Evolutionary conservation across 2,888 invertebrate genomes (phyloP), one percentile per base, ranked within the genome.

Genomic region (Cephus sareptanus): DNA sequence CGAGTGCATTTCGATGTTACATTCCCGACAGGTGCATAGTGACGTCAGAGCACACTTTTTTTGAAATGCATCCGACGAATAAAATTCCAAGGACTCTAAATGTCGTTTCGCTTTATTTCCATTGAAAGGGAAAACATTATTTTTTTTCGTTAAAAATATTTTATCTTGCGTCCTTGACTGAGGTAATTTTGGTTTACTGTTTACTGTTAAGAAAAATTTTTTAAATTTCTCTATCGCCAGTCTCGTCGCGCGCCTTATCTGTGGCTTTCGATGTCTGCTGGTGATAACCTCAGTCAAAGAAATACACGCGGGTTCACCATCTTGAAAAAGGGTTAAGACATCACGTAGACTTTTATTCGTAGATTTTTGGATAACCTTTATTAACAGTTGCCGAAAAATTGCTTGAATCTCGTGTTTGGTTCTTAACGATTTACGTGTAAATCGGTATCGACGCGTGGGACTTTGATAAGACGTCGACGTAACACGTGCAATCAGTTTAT

Each of bases 1-100:
- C 87, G 79, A 86, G 85, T 87, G 84, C 84, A 84, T 85, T 86
- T 83, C 82, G 77, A 81, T 75, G 68, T 56, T 30, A 13, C n/a
- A 81, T 79, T 76, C 74, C 75, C 79, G 82, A 82, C 86, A 85
- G 85, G 83, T 85, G 86, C 84, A 79, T 73, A 2, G 23, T 56
- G 23, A 56, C 23, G 56, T 56, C 56, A 23, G 23, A 15, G 56
- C 4, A 23, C 2, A 23, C 56, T 23, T 56, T 56, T 56, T 40
- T 15, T 9, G 2, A 56, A 23, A 56, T 56, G 23, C 9, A 56
- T 23, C 0, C 6, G 6, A 23, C 9, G 0, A 56, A 56, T 56
- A 9, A 56, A 23, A 9, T 56, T 56, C 23, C 56, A 23, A 23
- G 9, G 56, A 56, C 9, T 35, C 2, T 23, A 2, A 56, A 23